Percentiles rank a stretch among this genome's conserved stretches.
phyloP scores from a whole-genome alignment of 2,888 invertebrate genomes.

The Chloroclystis v-ata region DNA sequence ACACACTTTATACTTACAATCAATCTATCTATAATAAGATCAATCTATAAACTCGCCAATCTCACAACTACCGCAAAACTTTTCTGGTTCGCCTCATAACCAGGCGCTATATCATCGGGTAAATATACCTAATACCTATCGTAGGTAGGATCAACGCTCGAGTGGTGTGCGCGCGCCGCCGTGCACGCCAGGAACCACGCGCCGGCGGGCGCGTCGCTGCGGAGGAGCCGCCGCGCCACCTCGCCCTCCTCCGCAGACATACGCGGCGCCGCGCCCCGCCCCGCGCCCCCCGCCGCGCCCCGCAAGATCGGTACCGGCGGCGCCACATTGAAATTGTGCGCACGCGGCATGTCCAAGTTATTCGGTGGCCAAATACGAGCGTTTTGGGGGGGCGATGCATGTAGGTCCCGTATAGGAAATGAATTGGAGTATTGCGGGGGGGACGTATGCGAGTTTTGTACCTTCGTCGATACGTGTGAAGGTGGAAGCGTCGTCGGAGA shows the following conservation, averaged over 20 bases:
- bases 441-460: too few relatives aligned
- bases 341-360: too few relatives aligned
- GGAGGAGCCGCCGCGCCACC: conserved; percentile 42
- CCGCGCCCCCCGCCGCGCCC: not conserved
- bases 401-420: not conserved
- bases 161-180: conserved; percentile 13
- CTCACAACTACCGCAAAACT: too few relatives aligned
- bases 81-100: too few relatives aligned
- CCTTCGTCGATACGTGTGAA: not conserved
- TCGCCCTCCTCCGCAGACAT: conserved; percentile 46
- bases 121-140: too few relatives aligned
- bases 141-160: not conserved
- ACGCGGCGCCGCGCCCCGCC: conserved; percentile 26
- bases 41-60: too few relatives aligned
- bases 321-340: too few relatives aligned
- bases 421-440: too few relatives aligned
- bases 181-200: conserved; percentile 49
- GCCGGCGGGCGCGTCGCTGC: conserved; percentile 45
- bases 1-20: too few relatives aligned
- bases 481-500: not conserved
- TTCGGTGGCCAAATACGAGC: not conserved
- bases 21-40: too few relatives aligned
- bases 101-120: too few relatives aligned
- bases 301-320: too few relatives aligned
- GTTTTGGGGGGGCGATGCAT: not conserved